phyloP scores from a whole-genome alignment of 1,140 invertebrate genomes.

The Bombus difficillimus region DNA sequence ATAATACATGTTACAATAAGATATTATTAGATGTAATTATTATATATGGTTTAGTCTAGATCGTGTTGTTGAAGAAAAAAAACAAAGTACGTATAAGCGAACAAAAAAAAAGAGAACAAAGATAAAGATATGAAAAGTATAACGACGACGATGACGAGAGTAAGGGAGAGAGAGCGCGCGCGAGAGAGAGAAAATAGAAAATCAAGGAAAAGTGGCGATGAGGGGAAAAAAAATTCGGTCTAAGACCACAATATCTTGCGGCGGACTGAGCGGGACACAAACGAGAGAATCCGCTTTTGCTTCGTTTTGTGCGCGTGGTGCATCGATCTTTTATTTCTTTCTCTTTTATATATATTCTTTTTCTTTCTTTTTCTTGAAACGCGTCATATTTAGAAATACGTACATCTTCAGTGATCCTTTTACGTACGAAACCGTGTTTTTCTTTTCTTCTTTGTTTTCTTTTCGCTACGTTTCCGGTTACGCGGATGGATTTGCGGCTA shows the following conservation, averaged over 20 bases:
- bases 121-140: constrained; percentile 47
- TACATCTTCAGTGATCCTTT: neutral
- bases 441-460: neutral
- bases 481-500: constrained; percentile 45
- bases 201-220: constrained; percentile 36
- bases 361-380: constrained; percentile 31
- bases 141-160: constrained; percentile 35
- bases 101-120: constrained; percentile 52
- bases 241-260: constrained; percentile 74
- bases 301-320: constrained; percentile 25
- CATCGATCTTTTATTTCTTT: constrained; percentile 49
- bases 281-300: constrained; percentile 56
- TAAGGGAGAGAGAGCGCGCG: constrained; percentile 23
- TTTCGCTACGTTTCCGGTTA: constrained; percentile 16
- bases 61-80: constrained; percentile 83
- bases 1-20: constrained; percentile 83
- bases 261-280: constrained; percentile 74
- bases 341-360: constrained; percentile 28
- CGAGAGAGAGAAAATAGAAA: constrained; percentile 46
- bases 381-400: neutral
- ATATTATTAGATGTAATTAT: constrained; percentile 84
- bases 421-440: neutral
- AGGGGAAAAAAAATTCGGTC: constrained; percentile 75
- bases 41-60: constrained; percentile 83
- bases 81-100: constrained; percentile 80